Evolutionary conservation across 2,113 vertebrate genomes (phyloP).

Genomic region (Burhinus oedicnemus): DNA sequence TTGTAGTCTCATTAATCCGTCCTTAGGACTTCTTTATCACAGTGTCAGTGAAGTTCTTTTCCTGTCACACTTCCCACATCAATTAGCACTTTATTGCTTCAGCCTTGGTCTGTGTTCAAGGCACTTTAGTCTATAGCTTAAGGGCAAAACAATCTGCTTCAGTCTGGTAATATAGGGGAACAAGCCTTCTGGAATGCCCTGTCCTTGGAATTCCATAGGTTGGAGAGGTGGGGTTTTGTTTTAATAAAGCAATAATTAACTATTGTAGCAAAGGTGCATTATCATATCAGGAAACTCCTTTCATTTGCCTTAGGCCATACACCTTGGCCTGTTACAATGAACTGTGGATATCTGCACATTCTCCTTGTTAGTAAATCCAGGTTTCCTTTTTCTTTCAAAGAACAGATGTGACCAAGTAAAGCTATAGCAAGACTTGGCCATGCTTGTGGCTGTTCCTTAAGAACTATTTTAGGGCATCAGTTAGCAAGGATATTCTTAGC

Average conservation of each 20-base stretch:
- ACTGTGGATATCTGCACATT: neutral
- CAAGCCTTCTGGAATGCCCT: neutral
- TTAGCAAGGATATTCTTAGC: slow-evolving; percentile 20
- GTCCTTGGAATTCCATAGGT: slow-evolving; percentile 1
- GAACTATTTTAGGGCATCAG: slow-evolving; percentile 1
- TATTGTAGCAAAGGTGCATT: slow-evolving; percentile 50
- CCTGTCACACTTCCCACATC: neutral
- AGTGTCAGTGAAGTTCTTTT: slow-evolving; percentile 10
- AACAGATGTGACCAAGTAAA: neutral
- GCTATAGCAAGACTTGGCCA: neutral
- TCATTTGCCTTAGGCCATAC: slow-evolving; percentile 47
- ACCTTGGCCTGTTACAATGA: neutral
- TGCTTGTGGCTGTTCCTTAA: slow-evolving; percentile 4
- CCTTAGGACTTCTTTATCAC: neutral
- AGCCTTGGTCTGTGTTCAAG: slow-evolving; percentile 38
- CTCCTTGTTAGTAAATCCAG: neutral
- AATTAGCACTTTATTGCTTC: slow-evolving; percentile 72
- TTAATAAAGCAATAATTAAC: slow-evolving; percentile 66
- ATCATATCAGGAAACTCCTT: slow-evolving; percentile 30
- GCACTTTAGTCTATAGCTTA: slow-evolving; percentile 38
- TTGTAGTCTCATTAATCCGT: neutral
- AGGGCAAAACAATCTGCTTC: slow-evolving; percentile 1
- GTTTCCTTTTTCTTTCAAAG: neutral
- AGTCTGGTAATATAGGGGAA: neutral
- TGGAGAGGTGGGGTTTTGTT: neutral